Evolutionary conservation across 2,113 vertebrate genomes (phyloP).

Genomic region (Entelurus aequoreus): DNA sequence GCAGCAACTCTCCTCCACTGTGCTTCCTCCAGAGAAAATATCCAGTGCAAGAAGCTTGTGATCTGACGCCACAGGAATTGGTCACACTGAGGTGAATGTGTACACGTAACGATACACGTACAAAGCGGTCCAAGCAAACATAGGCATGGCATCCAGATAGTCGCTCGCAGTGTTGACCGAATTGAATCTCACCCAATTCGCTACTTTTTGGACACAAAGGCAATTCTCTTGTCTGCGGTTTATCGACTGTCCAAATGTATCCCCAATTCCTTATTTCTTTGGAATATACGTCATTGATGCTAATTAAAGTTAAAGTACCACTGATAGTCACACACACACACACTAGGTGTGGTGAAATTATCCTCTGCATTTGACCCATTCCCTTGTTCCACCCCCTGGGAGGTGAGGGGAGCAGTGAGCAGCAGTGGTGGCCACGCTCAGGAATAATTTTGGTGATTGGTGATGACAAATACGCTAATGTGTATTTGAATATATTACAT

Average conservation of each 20-base stretch:
- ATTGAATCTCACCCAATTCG: constrained; percentile 1
- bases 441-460: too few species aligned
- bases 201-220: constrained; percentile 25
- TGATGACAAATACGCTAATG: too few species aligned
- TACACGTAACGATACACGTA: constrained; percentile 35
- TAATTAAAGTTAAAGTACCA: too few species aligned
- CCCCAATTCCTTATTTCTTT: too few species aligned
- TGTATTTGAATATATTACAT: too few species aligned
- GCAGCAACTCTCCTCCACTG: constrained; percentile 22
- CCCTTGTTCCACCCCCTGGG: too few species aligned
- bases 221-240: constrained; percentile 32
- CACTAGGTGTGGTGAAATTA: too few species aligned
- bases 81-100: constrained; percentile 32
- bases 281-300: too few species aligned
- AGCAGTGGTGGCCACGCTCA: too few species aligned
- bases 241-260: constrained; percentile 1
- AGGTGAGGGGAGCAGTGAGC: too few species aligned
- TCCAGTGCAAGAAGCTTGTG: constrained; percentile 45
- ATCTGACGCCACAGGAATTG: constrained; percentile 45
- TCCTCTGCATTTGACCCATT: too few species aligned
- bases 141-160: constrained; percentile 61
- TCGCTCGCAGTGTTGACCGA: not conserved
- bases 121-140: constrained; percentile 48
- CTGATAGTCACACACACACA: too few species aligned
- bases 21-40: constrained; percentile 52